These are phyloP conservation scores for Rana temporaria DNA, from an alignment of 2,113 vertebrate genomes.

Conservation along the genomic window DNA sequence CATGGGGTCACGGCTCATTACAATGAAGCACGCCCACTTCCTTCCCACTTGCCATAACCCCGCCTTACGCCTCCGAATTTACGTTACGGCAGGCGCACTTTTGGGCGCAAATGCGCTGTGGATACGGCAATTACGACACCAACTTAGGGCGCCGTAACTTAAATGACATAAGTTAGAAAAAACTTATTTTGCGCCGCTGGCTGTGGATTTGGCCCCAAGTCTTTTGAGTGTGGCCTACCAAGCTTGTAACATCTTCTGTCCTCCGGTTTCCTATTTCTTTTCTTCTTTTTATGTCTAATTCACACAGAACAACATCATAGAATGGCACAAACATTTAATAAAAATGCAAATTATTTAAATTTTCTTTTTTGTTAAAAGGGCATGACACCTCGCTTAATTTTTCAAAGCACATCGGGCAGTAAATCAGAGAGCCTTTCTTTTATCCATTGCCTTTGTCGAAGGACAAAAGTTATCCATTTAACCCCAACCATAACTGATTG, in stretches of 20 bases:
- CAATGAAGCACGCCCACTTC: too few relatives aligned
- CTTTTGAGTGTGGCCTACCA: too few relatives aligned
- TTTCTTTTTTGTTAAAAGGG: conserved; percentile 59
- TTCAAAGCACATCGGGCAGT: conserved; percentile 70
- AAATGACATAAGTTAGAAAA: too few relatives aligned
- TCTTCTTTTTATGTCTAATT: background rate
- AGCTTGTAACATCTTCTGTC: background rate
- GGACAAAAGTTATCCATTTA: conserved; percentile 73
- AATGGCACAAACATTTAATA: conserved; percentile 26
- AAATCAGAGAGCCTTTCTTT: conserved; percentile 71
- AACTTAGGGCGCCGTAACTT: too few relatives aligned
- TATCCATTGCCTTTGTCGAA: conserved; percentile 66
- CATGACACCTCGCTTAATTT: conserved; percentile 68
- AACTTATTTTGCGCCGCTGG: too few relatives aligned
- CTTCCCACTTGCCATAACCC: too few relatives aligned
- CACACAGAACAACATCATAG: background rate
- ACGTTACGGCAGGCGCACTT: too few relatives aligned
- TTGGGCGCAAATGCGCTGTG: too few relatives aligned
- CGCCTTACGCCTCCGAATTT: too few relatives aligned
- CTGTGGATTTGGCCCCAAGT: too few relatives aligned
- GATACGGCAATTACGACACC: too few relatives aligned
- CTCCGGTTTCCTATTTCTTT: background rate
- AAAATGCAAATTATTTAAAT: conserved; percentile 61
- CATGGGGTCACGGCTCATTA: too few relatives aligned
- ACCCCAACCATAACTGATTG: conserved; percentile 71